phyloP scores from a whole-genome alignment of 2,888 invertebrate species.

The Orthosia incerta region DNA sequence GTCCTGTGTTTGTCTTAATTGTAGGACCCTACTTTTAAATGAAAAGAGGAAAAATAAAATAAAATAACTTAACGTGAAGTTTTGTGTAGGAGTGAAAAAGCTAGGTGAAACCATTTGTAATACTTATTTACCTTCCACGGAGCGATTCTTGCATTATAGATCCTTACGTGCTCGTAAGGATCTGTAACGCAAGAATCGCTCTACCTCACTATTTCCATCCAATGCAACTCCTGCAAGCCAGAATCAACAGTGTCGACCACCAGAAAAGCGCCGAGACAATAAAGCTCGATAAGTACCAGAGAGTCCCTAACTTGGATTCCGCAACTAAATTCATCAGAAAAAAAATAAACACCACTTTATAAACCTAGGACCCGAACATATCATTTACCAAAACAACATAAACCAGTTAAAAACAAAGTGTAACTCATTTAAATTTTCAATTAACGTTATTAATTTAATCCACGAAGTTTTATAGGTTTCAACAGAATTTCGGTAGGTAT shows the following conservation, averaged over 20 bases:
- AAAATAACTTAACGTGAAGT: background rate
- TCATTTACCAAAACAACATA: slow-evolving; percentile 44
- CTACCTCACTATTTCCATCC: too few relatives aligned
- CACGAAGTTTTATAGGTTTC: slow-evolving; percentile 51
- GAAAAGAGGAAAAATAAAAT: background rate
- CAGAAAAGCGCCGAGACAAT: too few relatives aligned
- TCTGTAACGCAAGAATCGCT: too few relatives aligned
- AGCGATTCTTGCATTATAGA: too few relatives aligned
- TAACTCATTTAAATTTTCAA: slow-evolving; percentile 52
- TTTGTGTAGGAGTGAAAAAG: background rate
- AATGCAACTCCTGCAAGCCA: too few relatives aligned
- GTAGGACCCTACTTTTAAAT: background rate
- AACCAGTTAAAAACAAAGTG: slow-evolving; percentile 34
- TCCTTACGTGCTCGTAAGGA: too few relatives aligned
- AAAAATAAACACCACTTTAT: background rate
- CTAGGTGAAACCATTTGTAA: background rate
- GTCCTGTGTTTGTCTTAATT: slow-evolving; percentile 19
- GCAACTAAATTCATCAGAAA: too few relatives aligned
- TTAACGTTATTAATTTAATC: slow-evolving; percentile 51
- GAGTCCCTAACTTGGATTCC: too few relatives aligned
- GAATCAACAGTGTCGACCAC: too few relatives aligned
- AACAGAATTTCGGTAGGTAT: slow-evolving; percentile 38
- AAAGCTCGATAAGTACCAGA: too few relatives aligned
- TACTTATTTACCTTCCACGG: too few relatives aligned
- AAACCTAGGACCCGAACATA: slow-evolving; percentile 21